Conservation (phyloP, 2,888 invertebrate genomes). For the Brachyptera putata region DNA sequence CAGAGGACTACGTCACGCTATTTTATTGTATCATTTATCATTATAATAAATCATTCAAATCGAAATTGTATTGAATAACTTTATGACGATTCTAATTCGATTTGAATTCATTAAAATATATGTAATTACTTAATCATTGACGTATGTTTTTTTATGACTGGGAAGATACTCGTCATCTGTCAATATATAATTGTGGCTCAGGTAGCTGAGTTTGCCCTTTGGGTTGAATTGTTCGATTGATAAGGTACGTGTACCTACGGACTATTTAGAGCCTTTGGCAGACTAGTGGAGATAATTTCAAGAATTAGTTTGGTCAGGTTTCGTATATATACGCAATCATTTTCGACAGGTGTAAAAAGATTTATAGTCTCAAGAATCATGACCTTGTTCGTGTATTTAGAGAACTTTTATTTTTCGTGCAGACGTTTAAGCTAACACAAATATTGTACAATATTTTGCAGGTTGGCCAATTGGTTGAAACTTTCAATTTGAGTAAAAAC, state of each 20-base stretch:
- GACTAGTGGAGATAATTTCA: neutral
- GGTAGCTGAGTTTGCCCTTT: no score
- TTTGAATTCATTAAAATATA: slow-evolving; percentile 13
- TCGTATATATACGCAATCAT: neutral
- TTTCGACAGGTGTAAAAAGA: neutral
- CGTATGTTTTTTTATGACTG: neutral
- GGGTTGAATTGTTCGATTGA: no score
- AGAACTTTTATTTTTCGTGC: neutral
- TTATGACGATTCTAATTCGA: neutral
- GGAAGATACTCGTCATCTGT: no score
- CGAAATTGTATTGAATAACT: neutral
- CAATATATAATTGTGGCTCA: no score
- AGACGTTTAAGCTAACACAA: neutral
- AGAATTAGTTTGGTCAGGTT: neutral
- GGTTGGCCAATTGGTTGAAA: neutral
- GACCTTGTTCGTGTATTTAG: neutral
- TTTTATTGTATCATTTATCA: slow-evolving; percentile 3
- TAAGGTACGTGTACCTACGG: no score
- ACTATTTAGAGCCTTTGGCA: neutral
- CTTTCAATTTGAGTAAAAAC: no score
- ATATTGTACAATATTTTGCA: neutral
- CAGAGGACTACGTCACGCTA: neutral
- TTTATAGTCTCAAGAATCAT: slow-evolving; percentile 1
- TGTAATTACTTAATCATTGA: slow-evolving; percentile 20
- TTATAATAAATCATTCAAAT: slow-evolving; percentile 1